phyloP scores from a whole-genome alignment of 35 echinoderm and acorn worm species.

The Lytechinus pictus region DNA sequence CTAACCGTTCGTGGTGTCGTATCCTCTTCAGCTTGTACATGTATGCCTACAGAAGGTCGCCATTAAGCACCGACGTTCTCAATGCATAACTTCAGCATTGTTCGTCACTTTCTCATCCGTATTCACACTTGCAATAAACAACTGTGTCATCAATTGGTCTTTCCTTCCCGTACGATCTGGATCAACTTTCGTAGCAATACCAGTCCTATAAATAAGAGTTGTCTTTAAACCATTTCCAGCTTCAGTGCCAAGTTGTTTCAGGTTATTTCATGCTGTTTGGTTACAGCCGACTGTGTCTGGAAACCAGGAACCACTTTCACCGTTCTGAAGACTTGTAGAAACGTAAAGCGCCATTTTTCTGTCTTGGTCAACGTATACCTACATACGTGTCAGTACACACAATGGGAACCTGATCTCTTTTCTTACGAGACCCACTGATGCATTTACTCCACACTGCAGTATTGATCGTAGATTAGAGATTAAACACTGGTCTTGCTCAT shows the following conservation, averaged over 20 bases:
- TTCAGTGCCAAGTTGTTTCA: neutral
- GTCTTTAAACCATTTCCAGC: neutral
- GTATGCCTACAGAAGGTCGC: too few relatives aligned
- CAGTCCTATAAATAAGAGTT: neutral
- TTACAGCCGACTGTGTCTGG: neutral
- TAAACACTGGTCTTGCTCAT: neutral
- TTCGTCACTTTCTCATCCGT: neutral
- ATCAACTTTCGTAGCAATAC: neutral
- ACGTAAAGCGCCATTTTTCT: neutral
- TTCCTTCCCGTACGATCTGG: neutral
- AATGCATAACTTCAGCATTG: neutral
- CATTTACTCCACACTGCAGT: neutral
- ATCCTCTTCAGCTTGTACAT: too few relatives aligned
- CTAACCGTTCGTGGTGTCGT: too few relatives aligned
- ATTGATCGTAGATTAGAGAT: constrained; percentile 4
- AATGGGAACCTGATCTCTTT: neutral
- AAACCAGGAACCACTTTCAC: neutral
- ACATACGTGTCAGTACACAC: neutral
- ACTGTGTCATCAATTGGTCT: neutral
- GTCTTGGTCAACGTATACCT: neutral
- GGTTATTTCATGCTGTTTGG: neutral
- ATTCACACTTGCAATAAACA: neutral
- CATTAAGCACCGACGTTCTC: neutral
- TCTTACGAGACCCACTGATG: neutral
- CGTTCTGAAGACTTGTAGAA: neutral